These are phyloP conservation scores for Lasioglossum calceatum DNA, from an alignment of 2,888 invertebrate species.

Conservation along the genomic window DNA sequence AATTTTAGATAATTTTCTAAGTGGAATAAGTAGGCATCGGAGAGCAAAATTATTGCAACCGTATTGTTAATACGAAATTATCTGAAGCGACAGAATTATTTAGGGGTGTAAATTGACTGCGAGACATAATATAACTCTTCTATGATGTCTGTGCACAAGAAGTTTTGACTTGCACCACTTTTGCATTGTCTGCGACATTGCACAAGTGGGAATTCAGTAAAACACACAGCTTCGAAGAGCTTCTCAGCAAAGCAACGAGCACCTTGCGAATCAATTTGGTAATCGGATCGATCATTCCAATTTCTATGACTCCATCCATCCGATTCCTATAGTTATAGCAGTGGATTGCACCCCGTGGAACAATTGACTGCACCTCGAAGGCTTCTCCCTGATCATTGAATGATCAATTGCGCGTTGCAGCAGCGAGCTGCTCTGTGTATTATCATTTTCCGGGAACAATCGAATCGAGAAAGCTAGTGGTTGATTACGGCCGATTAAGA, in stretches of 20 bases:
- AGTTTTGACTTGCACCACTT: background rate
- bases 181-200: background rate
- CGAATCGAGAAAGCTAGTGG: conserved; percentile 59
- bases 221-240: background rate
- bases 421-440: background rate
- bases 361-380: background rate
- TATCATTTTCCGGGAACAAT: conserved; percentile 26
- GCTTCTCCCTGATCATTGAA: conserved; percentile 3
- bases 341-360: background rate
- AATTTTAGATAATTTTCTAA: background rate
- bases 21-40: background rate
- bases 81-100: background rate
- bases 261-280: background rate
- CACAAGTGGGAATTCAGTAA: too few relatives aligned
- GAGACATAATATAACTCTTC: too few relatives aligned
- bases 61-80: background rate
- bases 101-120: background rate
- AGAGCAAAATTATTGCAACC: background rate
- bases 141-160: background rate
- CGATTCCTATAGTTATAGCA: background rate
- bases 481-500: conserved; percentile 44
- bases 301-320: background rate
- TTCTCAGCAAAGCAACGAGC: background rate
- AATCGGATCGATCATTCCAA: background rate
- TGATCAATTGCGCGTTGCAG: conserved; percentile 11